Conservation (phyloP, 2,888 invertebrate species). For the Clepsis dumicolana region DNA sequence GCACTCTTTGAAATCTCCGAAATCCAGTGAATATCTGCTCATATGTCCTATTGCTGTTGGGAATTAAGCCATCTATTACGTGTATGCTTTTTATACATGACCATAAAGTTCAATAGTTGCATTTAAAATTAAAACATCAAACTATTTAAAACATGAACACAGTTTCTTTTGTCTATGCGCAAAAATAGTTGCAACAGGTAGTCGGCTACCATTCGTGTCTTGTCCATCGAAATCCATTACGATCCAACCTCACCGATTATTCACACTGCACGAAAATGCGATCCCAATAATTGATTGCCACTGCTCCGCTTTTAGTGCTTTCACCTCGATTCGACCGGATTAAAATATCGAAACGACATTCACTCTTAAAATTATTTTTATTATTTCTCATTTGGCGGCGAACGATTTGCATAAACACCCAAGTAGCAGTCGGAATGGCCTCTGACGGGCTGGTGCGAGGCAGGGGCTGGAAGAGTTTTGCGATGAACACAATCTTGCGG, state of each 20-base stretch:
- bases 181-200: slow-evolving; percentile 3
- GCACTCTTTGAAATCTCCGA: too few relatives aligned
- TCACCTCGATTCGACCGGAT: slow-evolving; percentile 62
- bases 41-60: too few relatives aligned
- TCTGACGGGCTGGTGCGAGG: slow-evolving; percentile 20
- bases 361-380: slow-evolving; percentile 59
- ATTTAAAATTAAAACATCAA: too few relatives aligned
- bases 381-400: slow-evolving; percentile 64
- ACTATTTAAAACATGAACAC: background rate
- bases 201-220: slow-evolving; percentile 33
- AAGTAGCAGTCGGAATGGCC: slow-evolving; percentile 70
- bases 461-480: slow-evolving; percentile 5
- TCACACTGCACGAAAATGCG: slow-evolving; percentile 47
- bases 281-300: slow-evolving; percentile 55
- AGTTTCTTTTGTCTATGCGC: background rate
- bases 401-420: slow-evolving; percentile 75
- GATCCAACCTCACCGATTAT: slow-evolving; percentile 31
- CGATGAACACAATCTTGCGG: background rate
- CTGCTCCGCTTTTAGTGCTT: slow-evolving; percentile 56
- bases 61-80: too few relatives aligned
- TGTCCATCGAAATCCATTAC: slow-evolving; percentile 27
- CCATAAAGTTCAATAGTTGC: too few relatives aligned
- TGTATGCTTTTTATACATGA: too few relatives aligned
- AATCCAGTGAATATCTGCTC: too few relatives aligned
- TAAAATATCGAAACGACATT: slow-evolving; percentile 64